A percentile compares a stretch with the other conserved stretches of the same genome.
These are phyloP conservation scores for Spheniscus mendiculus DNA, from an alignment of 2,113 vertebrate species.

Conservation along the genomic window DNA sequence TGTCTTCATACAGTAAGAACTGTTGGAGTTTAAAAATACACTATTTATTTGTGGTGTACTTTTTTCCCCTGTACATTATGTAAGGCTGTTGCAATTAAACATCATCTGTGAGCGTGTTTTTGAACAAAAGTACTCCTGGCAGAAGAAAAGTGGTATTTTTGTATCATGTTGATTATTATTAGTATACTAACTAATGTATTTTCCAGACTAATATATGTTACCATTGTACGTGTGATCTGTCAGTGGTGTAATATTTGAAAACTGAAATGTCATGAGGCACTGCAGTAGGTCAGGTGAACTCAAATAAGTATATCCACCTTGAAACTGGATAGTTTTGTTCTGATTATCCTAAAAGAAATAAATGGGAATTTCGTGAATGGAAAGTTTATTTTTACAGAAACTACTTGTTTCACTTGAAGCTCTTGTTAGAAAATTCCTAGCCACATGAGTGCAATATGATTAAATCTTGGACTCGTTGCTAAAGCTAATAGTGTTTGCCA, in stretches of 20 bases:
- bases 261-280: neutral
- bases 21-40: neutral
- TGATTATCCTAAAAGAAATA: neutral
- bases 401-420: neutral
- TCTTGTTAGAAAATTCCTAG: neutral
- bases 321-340: neutral
- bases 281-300: neutral
- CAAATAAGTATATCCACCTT: neutral
- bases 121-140: neutral
- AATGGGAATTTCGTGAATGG: neutral
- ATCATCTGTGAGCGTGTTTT: neutral
- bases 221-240: neutral
- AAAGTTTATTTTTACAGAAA: neutral
- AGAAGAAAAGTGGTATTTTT: neutral
- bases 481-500: neutral
- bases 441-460: neutral
- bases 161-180: neutral
- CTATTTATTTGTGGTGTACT: neutral
- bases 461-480: neutral
- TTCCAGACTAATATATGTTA: neutral
- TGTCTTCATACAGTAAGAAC: neutral
- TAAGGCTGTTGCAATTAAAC: neutral
- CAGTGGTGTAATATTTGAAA: neutral
- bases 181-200: neutral
- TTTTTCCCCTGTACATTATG: neutral